Base-by-base conservation (phyloP, 2,113 vertebrate species). In the Lynx canadensis region DNA sequence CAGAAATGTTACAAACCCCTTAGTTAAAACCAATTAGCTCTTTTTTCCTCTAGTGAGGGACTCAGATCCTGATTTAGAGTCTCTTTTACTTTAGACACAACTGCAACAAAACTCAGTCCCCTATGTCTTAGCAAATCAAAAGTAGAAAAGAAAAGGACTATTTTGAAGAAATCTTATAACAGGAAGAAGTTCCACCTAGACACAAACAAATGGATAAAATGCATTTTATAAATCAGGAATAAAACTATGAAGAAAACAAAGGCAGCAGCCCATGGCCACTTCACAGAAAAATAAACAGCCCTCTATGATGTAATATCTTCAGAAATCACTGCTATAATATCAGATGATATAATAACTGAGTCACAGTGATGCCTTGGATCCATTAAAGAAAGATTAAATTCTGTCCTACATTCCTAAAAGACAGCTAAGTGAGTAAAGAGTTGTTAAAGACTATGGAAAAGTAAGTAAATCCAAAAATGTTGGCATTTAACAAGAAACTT, bases 61-160 rank as follows among this genome's bases (percentile, higher is more conserved):
- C 4, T 21, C 15, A 8, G 29, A 9, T 88, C 3, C 14, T 66
- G 4, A 89, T 71, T 85, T 85, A 65, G 36, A 84, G 55, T 66
- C 9, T 36, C 69, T 95, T 69, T 95, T 73, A 69, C 18, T 87
- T 92, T 52, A 74, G 38, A 57, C 7, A 85, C 13, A 94, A 48
- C 57, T 6, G 14, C 33, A 82, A 29, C 16, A 83, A 95, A 93
- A 60, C 1, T 66, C 11, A 45, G 4, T 29, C 19, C 1, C 11
- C 16, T 81, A 52, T 80, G 66, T 94, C 92, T 84, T 50, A 78
- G 55, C 4, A 92, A 86, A 88, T 68, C 50, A 71, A 91, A 96
- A 84, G 0, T 10, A 73, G 71, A 27, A 80, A 78, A 66, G 18
- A 55, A 48, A 84, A 84, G 11, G 18, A 31, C 5, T 83, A 21